These are phyloP conservation scores for Hedychridium roseum DNA, from an alignment of 2,888 invertebrate genomes.

Conservation along the genomic window DNA sequence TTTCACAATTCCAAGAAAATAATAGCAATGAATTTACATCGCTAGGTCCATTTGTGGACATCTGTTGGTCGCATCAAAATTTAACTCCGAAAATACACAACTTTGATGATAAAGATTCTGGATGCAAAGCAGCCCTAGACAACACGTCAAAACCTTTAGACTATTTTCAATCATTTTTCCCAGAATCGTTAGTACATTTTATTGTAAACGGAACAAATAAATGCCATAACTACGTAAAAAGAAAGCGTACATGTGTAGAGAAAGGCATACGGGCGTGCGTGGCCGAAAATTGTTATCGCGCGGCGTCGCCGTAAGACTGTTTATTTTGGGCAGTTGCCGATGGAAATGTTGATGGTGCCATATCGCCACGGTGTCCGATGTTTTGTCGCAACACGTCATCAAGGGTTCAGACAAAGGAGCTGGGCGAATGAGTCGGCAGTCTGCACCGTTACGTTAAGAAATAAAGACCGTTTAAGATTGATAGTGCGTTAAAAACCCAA, in stretches of 20 bases:
- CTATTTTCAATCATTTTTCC: constrained; percentile 13
- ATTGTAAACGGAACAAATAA: constrained; percentile 11
- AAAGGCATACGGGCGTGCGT: no score
- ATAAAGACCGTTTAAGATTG: no score
- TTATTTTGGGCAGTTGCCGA: no score
- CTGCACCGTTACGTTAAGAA: no score
- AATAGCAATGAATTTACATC: constrained; percentile 18
- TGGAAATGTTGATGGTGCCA: no score
- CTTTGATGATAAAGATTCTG: constrained; percentile 19
- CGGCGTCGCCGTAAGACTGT: no score
- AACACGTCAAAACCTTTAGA: constrained; percentile 17
- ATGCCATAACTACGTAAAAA: constrained; percentile 15
- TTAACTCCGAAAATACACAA: constrained; percentile 21
- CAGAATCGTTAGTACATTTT: constrained; percentile 15
- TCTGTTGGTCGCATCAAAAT: constrained; percentile 20
- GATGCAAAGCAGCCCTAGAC: constrained; percentile 18
- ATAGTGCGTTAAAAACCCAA: no score
- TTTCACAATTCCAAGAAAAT: constrained; percentile 14
- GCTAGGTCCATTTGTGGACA: constrained; percentile 13
- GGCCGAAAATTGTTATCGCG: no score
- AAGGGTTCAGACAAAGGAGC: no score
- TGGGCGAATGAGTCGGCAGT: no score
- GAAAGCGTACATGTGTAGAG: constrained; percentile 10
- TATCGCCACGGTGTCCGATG: no score
- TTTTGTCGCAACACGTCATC: no score